Conservation (phyloP, 37 sponge, comb jelly and placozoan species). For the Mnemiopsis leidyi region DNA sequence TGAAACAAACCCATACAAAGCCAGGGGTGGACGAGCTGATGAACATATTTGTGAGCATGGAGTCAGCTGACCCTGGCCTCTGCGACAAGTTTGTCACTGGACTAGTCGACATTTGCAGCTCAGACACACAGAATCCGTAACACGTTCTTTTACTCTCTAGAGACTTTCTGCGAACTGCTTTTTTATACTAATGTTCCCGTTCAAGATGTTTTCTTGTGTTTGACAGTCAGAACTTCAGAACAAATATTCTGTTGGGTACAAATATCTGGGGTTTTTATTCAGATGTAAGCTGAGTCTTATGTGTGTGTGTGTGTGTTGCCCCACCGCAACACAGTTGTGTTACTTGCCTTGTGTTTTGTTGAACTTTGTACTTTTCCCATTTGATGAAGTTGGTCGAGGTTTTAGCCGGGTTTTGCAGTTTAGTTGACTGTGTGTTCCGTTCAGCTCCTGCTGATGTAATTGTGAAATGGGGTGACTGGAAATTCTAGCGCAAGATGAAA, state of each 20-base stretch:
- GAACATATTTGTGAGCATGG: slow-evolving; percentile 27
- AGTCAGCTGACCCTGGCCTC: background rate
- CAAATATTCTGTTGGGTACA: background rate
- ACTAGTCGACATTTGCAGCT: slow-evolving; percentile 29
- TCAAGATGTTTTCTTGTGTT: slow-evolving; percentile 50
- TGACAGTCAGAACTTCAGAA: slow-evolving; percentile 38
- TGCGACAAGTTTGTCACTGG: slow-evolving; percentile 44
- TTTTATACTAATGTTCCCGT: background rate
- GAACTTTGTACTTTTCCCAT: background rate
- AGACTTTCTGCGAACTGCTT: background rate
- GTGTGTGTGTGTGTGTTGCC: background rate
- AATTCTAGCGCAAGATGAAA: background rate
- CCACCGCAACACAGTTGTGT: background rate
- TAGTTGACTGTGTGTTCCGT: background rate
- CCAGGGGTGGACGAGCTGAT: slow-evolving; percentile 49
- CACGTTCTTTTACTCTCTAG: background rate
- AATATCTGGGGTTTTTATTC: background rate
- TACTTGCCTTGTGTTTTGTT: background rate
- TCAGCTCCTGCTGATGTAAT: background rate
- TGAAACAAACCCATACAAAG: slow-evolving; percentile 48
- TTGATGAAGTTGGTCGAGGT: background rate
- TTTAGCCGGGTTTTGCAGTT: background rate
- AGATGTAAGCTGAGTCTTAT: background rate
- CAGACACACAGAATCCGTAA: background rate
- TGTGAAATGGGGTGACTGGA: background rate